These are phyloP conservation scores for Mus spretus DNA, from an alignment of 2,797 vertebrate species.

Conservation along the genomic window DNA sequence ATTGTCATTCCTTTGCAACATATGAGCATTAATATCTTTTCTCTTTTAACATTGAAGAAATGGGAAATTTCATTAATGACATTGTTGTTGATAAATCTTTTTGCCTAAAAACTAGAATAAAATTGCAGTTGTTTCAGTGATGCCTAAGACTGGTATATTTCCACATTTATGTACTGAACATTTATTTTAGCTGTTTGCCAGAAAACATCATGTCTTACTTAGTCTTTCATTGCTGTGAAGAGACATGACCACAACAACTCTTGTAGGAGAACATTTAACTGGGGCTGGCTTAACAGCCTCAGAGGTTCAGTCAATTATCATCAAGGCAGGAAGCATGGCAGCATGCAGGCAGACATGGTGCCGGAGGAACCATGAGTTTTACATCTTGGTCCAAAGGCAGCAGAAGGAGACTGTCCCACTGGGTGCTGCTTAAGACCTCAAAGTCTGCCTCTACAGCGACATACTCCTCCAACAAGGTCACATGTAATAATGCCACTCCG, in stretches of 20 bases:
- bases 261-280: neutral
- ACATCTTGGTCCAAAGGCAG: neutral
- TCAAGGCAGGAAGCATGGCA: neutral
- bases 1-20: neutral
- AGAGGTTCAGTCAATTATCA: neutral
- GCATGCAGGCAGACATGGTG: neutral
- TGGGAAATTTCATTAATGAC: neutral
- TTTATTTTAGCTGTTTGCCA: conserved; percentile 19
- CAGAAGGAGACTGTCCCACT: neutral
- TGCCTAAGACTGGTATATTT: neutral
- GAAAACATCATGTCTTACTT: neutral
- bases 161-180: neutral
- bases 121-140: neutral
- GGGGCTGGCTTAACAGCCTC: neutral
- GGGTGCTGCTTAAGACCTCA: neutral
- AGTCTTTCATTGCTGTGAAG: neutral
- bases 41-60: neutral
- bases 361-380: neutral
- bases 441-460: neutral
- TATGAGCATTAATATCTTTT: neutral
- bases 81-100: neutral
- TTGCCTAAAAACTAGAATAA: conserved; percentile 49
- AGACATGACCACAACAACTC: neutral
- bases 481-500: neutral
- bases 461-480: neutral